Evolutionary conservation across 2,797 vertebrate genomes (phyloP), one percentile per base, ranked within the genome.

Genomic region (Eptatretus atami): DNA sequence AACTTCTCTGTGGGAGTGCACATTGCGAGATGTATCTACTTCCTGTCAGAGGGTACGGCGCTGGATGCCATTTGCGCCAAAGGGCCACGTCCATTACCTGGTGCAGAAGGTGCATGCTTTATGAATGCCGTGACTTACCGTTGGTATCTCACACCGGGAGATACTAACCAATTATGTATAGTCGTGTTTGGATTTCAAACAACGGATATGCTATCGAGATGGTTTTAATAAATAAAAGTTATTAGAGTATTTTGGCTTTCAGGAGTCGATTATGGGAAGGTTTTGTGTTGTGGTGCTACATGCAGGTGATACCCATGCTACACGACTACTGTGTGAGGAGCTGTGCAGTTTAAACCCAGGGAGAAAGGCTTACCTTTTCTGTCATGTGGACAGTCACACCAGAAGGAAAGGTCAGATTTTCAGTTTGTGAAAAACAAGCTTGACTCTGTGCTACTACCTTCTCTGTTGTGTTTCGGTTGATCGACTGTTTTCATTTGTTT

Each of bases 321-420:
- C 92, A 12, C 73, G 79, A 65, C 76, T 92, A 68, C 79, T 98
- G 54, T 96, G 90, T 69, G 92, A 96, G 71, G 83, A 94, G 70
- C 75, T 98, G 65, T 98, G 92, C 76, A 98, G 92, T 70, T 79
- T 98, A 69, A 96, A 92, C 67, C 87, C 92, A 69, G 80, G 83
- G 76, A 76, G 86, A 96, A 71, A 77, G 83, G 64, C 79, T 98
- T 67, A 84, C 90, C 0, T 92, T 98, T 76, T 98, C 92, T 1
- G 83, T 96, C 70, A 80, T 96, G 70, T 98, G 92, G 92, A 88
- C 74, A 8, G 67, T 98, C 67, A 80, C 82, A 67, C 79, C 85
- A 0, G 72, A 86, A 74, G 92, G 88, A 69, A 87, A 93, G 81
- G 92, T 93, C 78, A 65, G 60, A 63, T 52, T 64, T 64, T 44